Percentiles rank a stretch among this genome's conserved stretches.
These are phyloP conservation scores for Syrista parreyssii DNA, from an alignment of 2,888 invertebrate species.

Conservation along the genomic window DNA sequence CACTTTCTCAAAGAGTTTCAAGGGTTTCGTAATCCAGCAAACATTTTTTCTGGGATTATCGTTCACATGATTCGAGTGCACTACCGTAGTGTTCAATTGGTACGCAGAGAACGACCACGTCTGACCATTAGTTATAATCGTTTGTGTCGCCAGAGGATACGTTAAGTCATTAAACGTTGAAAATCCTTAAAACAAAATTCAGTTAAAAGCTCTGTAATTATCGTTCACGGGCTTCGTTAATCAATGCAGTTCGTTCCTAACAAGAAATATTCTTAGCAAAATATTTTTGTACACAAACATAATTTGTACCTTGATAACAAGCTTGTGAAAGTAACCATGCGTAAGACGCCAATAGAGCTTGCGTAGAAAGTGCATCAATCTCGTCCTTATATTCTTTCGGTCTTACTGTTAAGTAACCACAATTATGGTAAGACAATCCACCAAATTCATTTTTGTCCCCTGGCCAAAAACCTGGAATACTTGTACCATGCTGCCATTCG, in stretches of 20 bases:
- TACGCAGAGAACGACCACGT: conserved; percentile 89
- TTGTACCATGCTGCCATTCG: conserved; percentile 75
- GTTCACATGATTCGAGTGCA: conserved; percentile 74
- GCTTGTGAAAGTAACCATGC: conserved; percentile 85
- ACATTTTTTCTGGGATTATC: conserved; percentile 80
- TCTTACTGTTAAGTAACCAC: conserved; percentile 71
- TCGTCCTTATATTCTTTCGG: conserved; percentile 67
- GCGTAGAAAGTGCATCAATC: conserved; percentile 77
- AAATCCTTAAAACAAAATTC: conserved; percentile 71
- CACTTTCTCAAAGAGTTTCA: conserved; percentile 80
- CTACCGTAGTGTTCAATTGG: conserved; percentile 87
- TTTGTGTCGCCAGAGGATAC: conserved; percentile 91
- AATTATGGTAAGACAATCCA: conserved; percentile 78
- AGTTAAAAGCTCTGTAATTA: too few relatives aligned
- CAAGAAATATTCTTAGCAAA: too few relatives aligned
- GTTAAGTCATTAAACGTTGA: conserved; percentile 90
- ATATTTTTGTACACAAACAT: too few relatives aligned
- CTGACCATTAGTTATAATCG: conserved; percentile 88
- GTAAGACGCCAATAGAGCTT: conserved; percentile 83
- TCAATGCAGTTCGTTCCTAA: too few relatives aligned
- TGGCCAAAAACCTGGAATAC: conserved; percentile 88
- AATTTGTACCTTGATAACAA: conserved; percentile 74
- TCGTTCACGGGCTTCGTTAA: too few relatives aligned
- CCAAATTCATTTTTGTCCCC: conserved; percentile 84
- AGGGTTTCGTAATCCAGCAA: conserved; percentile 80